Evolutionary conservation across 1,140 invertebrate species (phyloP).

Genomic region (Aporrectodea caliginosa): DNA sequence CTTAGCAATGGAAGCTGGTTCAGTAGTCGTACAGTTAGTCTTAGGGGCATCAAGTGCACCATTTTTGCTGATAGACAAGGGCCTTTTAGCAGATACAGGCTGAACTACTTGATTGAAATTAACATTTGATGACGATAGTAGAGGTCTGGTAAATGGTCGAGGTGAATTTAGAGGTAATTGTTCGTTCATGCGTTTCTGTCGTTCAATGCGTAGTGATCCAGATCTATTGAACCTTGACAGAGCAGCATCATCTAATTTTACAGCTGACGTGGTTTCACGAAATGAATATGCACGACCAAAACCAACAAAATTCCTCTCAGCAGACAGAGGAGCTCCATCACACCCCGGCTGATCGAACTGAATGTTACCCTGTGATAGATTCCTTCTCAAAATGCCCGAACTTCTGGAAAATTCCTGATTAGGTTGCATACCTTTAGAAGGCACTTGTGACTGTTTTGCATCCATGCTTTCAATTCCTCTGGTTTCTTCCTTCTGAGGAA

Average conservation of each 20-base stretch:
- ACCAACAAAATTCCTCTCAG: neutral
- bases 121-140: no score
- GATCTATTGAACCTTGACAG: neutral
- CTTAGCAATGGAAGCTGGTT: no score
- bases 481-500: neutral
- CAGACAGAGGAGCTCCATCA: no score
- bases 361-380: neutral
- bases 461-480: neutral
- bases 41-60: no score
- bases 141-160: no score
- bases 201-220: neutral
- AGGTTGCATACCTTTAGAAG: neutral
- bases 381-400: neutral
- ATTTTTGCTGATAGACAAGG: no score
- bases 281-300: neutral
- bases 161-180: no score
- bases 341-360: neutral
- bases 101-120: no score
- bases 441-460: neutral
- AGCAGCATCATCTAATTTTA: neutral
- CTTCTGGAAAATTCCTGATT: neutral
- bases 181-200: no score
- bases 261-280: neutral
- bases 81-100: no score
- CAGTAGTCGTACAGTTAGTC: no score